Evolutionary conservation across 1,140 invertebrate genomes (phyloP), one percentile per base, ranked within the genome.

Genomic region (Diorhabda carinulata): DNA sequence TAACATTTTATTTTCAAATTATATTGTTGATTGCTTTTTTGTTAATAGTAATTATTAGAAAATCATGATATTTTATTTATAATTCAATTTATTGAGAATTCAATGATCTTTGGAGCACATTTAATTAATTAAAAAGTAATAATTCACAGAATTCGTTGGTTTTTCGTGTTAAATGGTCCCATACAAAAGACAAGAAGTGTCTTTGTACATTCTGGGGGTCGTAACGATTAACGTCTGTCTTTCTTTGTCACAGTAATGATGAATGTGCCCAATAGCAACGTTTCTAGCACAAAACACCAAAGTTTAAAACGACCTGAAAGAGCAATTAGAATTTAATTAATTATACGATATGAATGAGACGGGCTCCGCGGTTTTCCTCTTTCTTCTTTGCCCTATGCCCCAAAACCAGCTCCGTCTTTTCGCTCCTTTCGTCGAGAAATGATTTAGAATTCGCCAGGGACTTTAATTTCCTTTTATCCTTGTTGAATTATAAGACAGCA

Each of bases 291-390:
- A 79, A 79, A 79, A 79, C 78, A 77, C 67, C 65, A 75, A 77
- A 79, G 74, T 79, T 79, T 78, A 77, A 76, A 76, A 72, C 74
- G 74, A 67, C 64, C 74, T 64, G 67, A 69, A 72, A 76, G 70
- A 73, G 77, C 78, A 80, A 80, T 80, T 80, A 79, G 75, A 78
- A 77, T 80, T 80, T 80, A 80, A 80, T 80, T 80, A 80, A 80
- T 80, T 80, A 80, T 79, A 77, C 77, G 74, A 74, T 76, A 74
- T 78, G 78, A 79, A 79, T 78, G 75, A 76, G 73, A 56, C 64
- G 10, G 59, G 25, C 42, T 7, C 25, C 8, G 25, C 42, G 59
- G 64, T 57, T 65, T 41, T 57, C 10, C 47, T 72, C 71, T 69
- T 67, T 72, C 69, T 70, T 72, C 72, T 69, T 64, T 63, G 70